phyloP scores from a whole-genome alignment of 2,888 invertebrate species.

The Tortrix viridana region DNA sequence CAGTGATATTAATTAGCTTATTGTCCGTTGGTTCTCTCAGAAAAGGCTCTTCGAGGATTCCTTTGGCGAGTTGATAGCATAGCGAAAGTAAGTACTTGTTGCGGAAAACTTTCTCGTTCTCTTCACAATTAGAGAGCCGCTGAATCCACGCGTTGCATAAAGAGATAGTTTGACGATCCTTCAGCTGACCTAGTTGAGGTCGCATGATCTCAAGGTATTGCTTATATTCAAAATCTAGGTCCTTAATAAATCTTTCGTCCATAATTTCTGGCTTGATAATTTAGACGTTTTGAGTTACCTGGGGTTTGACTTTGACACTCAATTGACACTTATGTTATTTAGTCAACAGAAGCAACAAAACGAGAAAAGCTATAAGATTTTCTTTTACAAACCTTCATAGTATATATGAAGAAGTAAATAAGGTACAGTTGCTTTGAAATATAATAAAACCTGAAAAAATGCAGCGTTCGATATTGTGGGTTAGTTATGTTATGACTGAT shows the following conservation, averaged over 20 bases:
- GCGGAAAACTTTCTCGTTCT: conserved; percentile 61
- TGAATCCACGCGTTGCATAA: conserved; percentile 74
- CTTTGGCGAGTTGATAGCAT: conserved; percentile 71
- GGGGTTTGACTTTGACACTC: conserved; percentile 7
- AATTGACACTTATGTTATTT: background rate
- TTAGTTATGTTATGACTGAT: no score
- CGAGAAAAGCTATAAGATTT: background rate
- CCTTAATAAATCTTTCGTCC: conserved; percentile 56
- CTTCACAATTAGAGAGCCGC: conserved; percentile 59
- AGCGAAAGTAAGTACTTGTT: conserved; percentile 71
- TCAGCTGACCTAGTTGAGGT: conserved; percentile 63
- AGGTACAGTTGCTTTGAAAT: background rate
- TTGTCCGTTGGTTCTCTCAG: conserved; percentile 54
- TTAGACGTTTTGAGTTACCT: conserved; percentile 9
- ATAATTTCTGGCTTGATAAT: conserved; percentile 47
- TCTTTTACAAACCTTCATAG: conserved; percentile 16
- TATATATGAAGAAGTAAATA: background rate
- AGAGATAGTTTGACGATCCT: conserved; percentile 58
- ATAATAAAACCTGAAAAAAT: no score
- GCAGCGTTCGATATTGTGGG: no score
- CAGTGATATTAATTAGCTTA: conserved; percentile 52
- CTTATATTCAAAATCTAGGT: conserved; percentile 68
- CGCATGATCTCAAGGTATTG: conserved; percentile 69
- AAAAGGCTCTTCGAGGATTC: conserved; percentile 66
- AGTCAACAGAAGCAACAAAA: background rate